phyloP scores from a whole-genome alignment of 2,797 vertebrate genomes.

The Stomatorhinus walkeri region DNA sequence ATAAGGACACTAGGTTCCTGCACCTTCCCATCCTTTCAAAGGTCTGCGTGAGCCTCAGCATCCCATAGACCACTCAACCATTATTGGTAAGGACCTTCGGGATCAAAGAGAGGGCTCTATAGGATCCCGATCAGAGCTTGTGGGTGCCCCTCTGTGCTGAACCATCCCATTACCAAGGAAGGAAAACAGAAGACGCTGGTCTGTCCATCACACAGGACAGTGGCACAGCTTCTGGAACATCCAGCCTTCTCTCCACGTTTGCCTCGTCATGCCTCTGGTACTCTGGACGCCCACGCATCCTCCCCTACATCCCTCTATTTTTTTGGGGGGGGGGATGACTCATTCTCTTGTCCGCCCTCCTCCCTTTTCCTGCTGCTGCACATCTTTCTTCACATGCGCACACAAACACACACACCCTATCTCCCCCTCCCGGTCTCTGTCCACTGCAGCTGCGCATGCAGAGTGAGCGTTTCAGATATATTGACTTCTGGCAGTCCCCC shows the following conservation, averaged over 20 bases:
- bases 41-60: neutral
- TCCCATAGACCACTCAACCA: neutral
- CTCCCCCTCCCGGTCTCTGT: neutral
- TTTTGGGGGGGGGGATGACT: neutral
- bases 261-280: neutral
- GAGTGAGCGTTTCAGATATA: neutral
- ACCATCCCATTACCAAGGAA: neutral
- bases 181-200: neutral
- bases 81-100: neutral
- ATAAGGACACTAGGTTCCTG: neutral
- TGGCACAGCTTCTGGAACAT: neutral
- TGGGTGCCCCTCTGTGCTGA: neutral
- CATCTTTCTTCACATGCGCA: neutral
- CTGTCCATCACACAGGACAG: neutral
- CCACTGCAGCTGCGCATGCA: neutral
- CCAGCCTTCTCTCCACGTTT: neutral
- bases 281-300: constrained; percentile 8
- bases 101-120: neutral
- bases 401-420: neutral
- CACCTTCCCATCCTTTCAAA: neutral
- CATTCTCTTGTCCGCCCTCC: neutral
- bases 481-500: neutral
- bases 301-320: constrained; percentile 6
- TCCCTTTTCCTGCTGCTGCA: neutral
- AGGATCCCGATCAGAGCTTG: neutral